These are phyloP conservation scores for Pardalotus punctatus DNA, from an alignment of 2,113 vertebrate genomes.

Conservation along the genomic window DNA sequence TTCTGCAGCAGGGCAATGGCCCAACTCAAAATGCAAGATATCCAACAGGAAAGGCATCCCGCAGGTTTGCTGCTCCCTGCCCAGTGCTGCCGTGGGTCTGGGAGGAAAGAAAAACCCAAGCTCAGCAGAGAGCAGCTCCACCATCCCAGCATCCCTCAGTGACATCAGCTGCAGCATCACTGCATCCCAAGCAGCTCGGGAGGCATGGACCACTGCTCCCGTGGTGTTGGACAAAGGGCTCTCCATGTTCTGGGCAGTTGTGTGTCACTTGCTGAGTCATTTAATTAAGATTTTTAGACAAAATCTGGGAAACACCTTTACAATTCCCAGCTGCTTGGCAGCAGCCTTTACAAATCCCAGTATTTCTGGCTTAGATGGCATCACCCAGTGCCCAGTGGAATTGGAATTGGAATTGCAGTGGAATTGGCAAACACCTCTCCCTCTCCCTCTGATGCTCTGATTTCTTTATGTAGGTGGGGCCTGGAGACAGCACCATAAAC, in stretches of 20 bases:
- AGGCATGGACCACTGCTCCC: rapidly evolving
- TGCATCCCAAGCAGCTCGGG: neutral
- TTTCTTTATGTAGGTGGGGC: neutral
- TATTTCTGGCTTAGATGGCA: neutral
- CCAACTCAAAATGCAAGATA: neutral
- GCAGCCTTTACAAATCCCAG: neutral
- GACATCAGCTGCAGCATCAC: rapidly evolving
- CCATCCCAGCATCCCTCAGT: neutral
- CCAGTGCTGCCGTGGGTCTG: neutral
- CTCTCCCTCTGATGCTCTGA: rapidly evolving
- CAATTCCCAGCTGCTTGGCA: neutral
- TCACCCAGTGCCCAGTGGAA: neutral
- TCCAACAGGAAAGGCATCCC: neutral
- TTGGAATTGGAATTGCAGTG: neutral
- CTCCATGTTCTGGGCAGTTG: neutral
- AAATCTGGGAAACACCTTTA: neutral
- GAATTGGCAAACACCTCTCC: neutral
- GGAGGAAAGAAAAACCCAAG: neutral
- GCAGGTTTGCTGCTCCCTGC: neutral
- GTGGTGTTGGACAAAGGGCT: rapidly evolving
- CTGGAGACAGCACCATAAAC: neutral
- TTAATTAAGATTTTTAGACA: neutral
- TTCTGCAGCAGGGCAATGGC: constrained; percentile 14
- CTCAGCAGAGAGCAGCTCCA: rapidly evolving
- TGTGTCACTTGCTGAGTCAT: rapidly evolving